Conservation (phyloP, 2,113 vertebrate species). For the Sphaerodactylus townsendi region DNA sequence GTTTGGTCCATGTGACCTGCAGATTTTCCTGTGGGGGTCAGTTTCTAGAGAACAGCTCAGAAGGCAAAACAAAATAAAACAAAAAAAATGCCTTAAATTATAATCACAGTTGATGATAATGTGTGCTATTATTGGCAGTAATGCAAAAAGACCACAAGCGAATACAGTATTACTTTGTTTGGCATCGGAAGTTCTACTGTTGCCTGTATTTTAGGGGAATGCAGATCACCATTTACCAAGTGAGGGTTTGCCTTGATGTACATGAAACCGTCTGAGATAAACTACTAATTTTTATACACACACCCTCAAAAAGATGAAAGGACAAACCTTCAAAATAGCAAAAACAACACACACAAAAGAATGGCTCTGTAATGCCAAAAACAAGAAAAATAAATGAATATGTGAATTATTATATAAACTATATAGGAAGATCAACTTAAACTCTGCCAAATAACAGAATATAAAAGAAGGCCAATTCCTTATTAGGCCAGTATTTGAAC, state of each 20-base stretch:
- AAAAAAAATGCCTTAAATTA: background rate
- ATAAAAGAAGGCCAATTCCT: too few species aligned
- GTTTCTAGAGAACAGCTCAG: background rate
- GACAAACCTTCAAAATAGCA: background rate
- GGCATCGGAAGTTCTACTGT: too few species aligned
- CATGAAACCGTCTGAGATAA: background rate
- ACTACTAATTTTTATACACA: background rate
- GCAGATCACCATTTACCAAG: background rate
- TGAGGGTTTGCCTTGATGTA: background rate
- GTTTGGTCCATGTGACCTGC: background rate
- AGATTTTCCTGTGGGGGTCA: background rate
- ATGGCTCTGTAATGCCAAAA: background rate
- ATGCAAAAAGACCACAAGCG: background rate
- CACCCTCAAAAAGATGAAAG: background rate
- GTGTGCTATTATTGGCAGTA: background rate
- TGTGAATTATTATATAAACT: background rate
- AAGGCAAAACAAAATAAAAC: background rate
- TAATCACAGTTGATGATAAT: background rate
- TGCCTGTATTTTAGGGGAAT: background rate
- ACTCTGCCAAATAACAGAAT: too few species aligned
- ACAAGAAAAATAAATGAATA: background rate
- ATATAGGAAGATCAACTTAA: background rate
- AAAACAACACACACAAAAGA: background rate
- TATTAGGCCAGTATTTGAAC: too few species aligned
- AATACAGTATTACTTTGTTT: background rate